Evolutionary conservation across 2,888 invertebrate species (phyloP), one percentile per base, ranked within the genome.

Genomic region (Watsonalla binaria): DNA sequence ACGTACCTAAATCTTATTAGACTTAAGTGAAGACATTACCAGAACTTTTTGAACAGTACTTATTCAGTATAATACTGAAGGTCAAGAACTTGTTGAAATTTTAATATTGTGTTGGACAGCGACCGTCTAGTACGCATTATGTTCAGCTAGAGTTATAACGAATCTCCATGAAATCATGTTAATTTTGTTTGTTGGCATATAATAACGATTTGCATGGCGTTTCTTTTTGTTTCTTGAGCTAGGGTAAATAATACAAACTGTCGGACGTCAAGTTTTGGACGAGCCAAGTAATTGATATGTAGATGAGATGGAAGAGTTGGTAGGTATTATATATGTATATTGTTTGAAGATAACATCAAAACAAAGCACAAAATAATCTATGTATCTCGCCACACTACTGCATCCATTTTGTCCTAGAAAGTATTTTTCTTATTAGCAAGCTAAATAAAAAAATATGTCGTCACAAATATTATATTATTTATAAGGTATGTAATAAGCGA

Each of bases 161-260:
- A 64, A 64, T 60, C 46, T 34, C 61, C 58, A 54, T 65, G 59
- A 62, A 65, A 65, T 63, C 50, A 54, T 56, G 55, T 57, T 54
- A 55, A 56, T 56, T 48, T 47, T 48, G 54, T 56, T 54, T 48
- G 55, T 56, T 54, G 56, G 47, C 42, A 54, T 47, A 54, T 51
- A 55, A 59, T 53, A 54, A 39, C 54, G 53, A 50, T 51, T 13
- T 34, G n/a, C 34, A 47, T 47, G 14, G 34, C 8, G 7, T 48
- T 13, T 37, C 11, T 42, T 42, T 37, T 42, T 42, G 42, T 42
- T 42, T 11, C 42, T 42, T 42, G 42, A 7, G 6, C 42, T 42
- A 42, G 42, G 9, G 37, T 37, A 9, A 37, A 37, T 6, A 37
- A 37, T 37, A 37, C 37, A 8, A 37, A 8, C 9, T 11, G 42